A percentile compares a stretch with the other conserved stretches of the same genome.
Evolutionary conservation across 64 coral and sea anemone genomes (phyloP).

Genomic region (Platygyra sinensis): DNA sequence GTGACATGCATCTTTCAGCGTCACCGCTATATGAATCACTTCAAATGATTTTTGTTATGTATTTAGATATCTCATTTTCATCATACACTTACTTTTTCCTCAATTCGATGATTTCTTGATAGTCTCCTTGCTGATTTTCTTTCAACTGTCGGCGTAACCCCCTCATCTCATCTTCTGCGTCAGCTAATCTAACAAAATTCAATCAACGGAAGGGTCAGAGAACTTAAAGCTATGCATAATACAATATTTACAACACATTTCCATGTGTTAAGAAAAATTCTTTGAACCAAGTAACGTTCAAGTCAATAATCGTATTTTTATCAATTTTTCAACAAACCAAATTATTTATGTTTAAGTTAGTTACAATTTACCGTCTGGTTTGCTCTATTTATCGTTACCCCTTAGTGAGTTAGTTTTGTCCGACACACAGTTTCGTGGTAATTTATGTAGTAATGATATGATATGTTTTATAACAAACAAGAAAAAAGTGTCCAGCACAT

Average conservation of each 20-base stretch:
- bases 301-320: neutral
- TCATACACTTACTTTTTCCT: neutral
- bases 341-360: too few relatives aligned
- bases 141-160: slow-evolving; percentile 3
- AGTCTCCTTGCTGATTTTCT: slow-evolving; percentile 11
- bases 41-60: neutral
- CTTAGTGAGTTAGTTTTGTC: too few relatives aligned
- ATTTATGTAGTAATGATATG: too few relatives aligned
- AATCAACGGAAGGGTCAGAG: neutral
- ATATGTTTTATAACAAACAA: too few relatives aligned
- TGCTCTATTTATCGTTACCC: too few relatives aligned
- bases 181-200: neutral
- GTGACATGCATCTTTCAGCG: neutral
- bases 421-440: too few relatives aligned
- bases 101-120: slow-evolving; percentile 7
- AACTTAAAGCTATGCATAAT: neutral
- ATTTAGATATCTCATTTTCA: neutral
- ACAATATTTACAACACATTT: neutral
- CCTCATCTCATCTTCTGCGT: slow-evolving; percentile 13
- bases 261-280: neutral
- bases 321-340: too few relatives aligned
- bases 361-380: too few relatives aligned
- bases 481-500: too few relatives aligned
- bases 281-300: neutral
- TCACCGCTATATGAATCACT: neutral